phyloP scores from a whole-genome alignment of 2,888 invertebrate genomes.

The Diarsia brunnea region DNA sequence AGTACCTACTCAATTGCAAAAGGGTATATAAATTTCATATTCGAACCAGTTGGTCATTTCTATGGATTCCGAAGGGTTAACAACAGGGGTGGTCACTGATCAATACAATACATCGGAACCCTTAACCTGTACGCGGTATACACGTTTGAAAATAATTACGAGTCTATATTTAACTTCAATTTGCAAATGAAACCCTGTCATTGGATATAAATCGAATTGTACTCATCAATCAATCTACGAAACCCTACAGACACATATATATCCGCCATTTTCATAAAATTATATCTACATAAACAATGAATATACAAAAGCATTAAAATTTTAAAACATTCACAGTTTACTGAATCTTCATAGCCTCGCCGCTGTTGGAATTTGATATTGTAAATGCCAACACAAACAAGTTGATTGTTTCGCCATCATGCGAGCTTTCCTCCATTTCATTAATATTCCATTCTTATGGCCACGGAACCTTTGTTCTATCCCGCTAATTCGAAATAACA shows the following conservation, averaged over 20 bases:
- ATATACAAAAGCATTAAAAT: constrained; percentile 33
- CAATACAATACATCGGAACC: background rate
- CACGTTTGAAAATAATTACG: constrained; percentile 15
- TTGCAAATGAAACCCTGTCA: constrained; percentile 30
- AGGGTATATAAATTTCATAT: background rate
- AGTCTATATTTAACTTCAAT: constrained; percentile 10
- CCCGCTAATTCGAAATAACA: constrained; percentile 72
- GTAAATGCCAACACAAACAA: constrained; percentile 72
- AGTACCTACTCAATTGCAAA: too few species aligned
- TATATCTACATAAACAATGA: constrained; percentile 38
- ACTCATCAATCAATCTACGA: constrained; percentile 39
- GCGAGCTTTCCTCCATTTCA: constrained; percentile 68
- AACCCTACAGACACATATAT: constrained; percentile 5
- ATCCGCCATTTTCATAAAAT: constrained; percentile 25
- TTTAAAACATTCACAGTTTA: constrained; percentile 60
- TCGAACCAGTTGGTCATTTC: background rate
- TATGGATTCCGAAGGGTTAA: background rate
- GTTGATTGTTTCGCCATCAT: constrained; percentile 75
- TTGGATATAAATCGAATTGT: constrained; percentile 21
- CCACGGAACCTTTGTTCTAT: constrained; percentile 69
- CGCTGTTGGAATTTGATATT: constrained; percentile 71
- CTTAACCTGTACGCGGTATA: background rate
- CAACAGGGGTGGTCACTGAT: background rate
- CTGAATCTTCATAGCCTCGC: constrained; percentile 58
- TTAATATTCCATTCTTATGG: constrained; percentile 75